Base-by-base conservation (phyloP, 2,797 vertebrate genomes). In the Ara ararauna region DNA sequence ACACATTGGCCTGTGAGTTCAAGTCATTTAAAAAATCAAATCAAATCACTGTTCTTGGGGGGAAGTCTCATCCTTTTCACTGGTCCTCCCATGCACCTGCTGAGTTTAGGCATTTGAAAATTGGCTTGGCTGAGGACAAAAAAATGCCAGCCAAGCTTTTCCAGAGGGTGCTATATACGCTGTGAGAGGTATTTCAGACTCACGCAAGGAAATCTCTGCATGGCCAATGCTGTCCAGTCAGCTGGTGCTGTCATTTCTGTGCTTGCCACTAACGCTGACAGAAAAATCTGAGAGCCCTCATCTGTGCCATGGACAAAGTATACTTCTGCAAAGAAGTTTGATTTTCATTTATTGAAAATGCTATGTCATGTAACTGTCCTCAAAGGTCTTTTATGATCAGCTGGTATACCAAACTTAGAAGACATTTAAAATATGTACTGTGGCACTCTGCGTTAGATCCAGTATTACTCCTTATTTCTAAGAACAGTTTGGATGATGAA, bases 11-110 rank as follows among this genome's bases (percentile, higher is more conserved):
- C 70, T 75, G 19, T 44, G 27, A 64, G 16, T 64, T 84, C 18
- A 42, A 53, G 18, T 24, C 6, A 67, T 42, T 65, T 5, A 29
- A 83, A 40, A 40, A 34, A 36, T 13, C 54, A 30, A 44, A 44
- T 44, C 44, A 54, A 7, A 13, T 0, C 8, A 14, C 17, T 66
- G 11, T 13, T 45, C 26, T 53, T 6, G 1, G 0, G 3, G 44
- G 7, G 1, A 32, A 60, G 24, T 44, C 6, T 88, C 32, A 44
- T 73, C 16, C 20, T 74, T 95, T 80, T 51, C 21, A 9, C 17
- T 71, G 36, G n/a, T 60, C 21, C 4, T 81, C 74, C 58, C 27
- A 56, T 14, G 7, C 5, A 74, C 34, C 17, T 71, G n/a, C 5
- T 68, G 44, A 47, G 20, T 86, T 88, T n/a, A 64, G 70, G n/a